Base-by-base conservation (phyloP, 2,113 vertebrate genomes). In the Platichthys stellatus region DNA sequence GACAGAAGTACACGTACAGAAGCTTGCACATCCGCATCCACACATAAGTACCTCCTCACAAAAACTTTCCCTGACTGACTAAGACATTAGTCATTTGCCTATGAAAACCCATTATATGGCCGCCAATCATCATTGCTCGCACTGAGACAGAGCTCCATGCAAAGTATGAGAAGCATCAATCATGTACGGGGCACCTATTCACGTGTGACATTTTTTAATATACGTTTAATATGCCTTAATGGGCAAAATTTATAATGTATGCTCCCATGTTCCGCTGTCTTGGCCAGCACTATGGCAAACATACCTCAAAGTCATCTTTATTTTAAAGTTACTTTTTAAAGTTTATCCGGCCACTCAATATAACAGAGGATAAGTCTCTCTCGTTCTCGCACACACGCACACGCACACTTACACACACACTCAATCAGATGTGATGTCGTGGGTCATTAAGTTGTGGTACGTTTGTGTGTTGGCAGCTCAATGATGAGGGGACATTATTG, bases 151-250 rank as follows among this genome's bases (percentile, higher is more conserved):
- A 82, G 83, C 80, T 86, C 83, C 79, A 67, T 75, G 58, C 69
- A 17, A 53, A 43, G 80, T 88, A 90, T 78, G 75, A 87, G 86
- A 78, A 64, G 81, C 93, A 94, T 93, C 90, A 91, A 91, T 94
- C 93, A 92, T 85, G 81, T 63, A 79, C 9, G 14, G 23, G 74
- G 82, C 58, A 87, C 82, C 85, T 81, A 88, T 87, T 92, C 89
- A 88, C 69, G 84, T 90, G 89, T 93, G 88, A 89, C 89, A 88
- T 86, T 84, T 91, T 91, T 93, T 89, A 92, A 92, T 93, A 85
- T 78, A 87, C 80, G 77, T 86, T 89, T 92, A 93, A 92, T 90
- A 86, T 80, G 82, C 85, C 81, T 76, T 92, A 92, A 93, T 92
- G 86, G 89, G 82, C 89, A 68, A 66, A 66, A 71, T 89, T 80